phyloP scores from a whole-genome alignment of 1,140 invertebrate genomes.

The Diorhabda elongata region DNA sequence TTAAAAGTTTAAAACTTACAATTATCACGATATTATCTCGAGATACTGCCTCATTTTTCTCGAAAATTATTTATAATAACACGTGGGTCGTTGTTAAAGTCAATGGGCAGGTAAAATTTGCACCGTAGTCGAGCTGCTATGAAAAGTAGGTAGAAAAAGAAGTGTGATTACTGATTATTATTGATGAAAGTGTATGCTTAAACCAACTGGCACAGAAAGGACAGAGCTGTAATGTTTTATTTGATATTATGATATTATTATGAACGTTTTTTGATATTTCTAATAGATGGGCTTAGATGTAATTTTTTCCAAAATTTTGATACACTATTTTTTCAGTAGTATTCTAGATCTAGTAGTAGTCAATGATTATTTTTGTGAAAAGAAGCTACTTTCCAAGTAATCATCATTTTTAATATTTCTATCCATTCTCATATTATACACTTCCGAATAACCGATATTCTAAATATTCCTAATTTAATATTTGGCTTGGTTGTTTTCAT shows the following conservation, averaged over 20 bases:
- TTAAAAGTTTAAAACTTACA: slow-evolving; percentile 3
- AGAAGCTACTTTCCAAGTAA: neutral
- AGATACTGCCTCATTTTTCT: slow-evolving; percentile 2
- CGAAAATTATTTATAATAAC: slow-evolving; percentile 3
- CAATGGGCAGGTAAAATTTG: neutral
- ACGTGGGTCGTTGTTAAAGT: neutral
- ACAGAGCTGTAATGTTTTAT: neutral
- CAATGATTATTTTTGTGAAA: neutral
- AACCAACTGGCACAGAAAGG: neutral
- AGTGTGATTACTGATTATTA: neutral
- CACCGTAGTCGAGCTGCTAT: neutral
- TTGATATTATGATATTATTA: neutral
- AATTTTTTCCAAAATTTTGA: no score
- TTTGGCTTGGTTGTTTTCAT: no score
- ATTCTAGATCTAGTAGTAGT: neutral
- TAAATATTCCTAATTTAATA: no score
- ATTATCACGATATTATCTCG: neutral
- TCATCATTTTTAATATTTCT: neutral
- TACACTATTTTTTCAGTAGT: no score
- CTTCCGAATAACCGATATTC: no score
- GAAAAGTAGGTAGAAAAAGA: slow-evolving; percentile 2
- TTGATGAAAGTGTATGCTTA: neutral
- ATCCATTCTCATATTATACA: neutral
- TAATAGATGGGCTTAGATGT: no score
- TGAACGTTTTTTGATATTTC: neutral